phyloP scores from a whole-genome alignment of 2,797 vertebrate genomes.

The Leptatherina wallacei region DNA sequence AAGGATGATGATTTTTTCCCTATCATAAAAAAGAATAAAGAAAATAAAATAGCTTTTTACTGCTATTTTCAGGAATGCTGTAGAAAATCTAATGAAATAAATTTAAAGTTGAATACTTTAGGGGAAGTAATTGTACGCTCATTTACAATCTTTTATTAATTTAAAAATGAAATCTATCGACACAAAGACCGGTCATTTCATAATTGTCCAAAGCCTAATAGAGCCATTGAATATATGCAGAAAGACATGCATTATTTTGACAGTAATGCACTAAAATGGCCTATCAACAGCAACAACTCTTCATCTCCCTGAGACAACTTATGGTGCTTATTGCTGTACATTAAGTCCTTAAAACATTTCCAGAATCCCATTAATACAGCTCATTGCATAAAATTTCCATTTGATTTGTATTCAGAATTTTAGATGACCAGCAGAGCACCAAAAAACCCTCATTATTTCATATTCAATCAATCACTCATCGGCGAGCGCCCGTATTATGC shows the following conservation, averaged over 20 bases:
- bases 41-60: not conserved
- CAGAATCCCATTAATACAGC: slow-evolving; percentile 84
- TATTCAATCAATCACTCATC: slow-evolving; percentile 89
- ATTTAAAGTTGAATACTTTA: not conserved
- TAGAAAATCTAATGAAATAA: not conserved
- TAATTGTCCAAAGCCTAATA: slow-evolving; percentile 72
- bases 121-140: slow-evolving; percentile 36
- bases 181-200: slow-evolving; percentile 41
- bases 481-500: slow-evolving; percentile 68
- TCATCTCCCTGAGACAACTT: slow-evolving; percentile 82
- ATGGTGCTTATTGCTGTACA: slow-evolving; percentile 84
- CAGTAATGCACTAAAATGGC: slow-evolving; percentile 86
- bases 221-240: slow-evolving; percentile 74
- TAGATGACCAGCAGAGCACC: slow-evolving; percentile 84
- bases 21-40: not conserved
- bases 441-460: slow-evolving; percentile 88
- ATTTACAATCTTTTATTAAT: slow-evolving; percentile 53
- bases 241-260: slow-evolving; percentile 85
- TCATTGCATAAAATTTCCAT: slow-evolving; percentile 89
- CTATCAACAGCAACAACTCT: slow-evolving; percentile 85
- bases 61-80: not conserved
- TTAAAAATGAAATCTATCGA: slow-evolving; percentile 46
- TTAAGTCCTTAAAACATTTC: slow-evolving; percentile 84
- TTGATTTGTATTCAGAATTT: slow-evolving; percentile 87
- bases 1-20: not conserved